Evolutionary conservation across 2,888 invertebrate genomes (phyloP).

Genomic region (Nemurella pictetii): DNA sequence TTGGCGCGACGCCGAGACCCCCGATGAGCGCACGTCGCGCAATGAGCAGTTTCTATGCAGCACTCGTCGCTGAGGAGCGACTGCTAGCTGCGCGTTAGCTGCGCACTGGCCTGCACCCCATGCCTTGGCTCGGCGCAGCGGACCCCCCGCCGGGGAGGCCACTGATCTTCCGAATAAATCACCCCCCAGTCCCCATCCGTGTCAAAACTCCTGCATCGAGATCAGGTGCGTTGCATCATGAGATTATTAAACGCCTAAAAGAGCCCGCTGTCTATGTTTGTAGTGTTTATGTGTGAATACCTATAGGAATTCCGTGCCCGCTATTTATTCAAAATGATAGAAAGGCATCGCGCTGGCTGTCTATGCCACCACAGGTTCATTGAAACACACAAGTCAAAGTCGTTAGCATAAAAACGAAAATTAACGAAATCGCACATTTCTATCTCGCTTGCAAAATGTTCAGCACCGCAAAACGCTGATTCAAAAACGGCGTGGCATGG

Average conservation of each 20-base stretch:
- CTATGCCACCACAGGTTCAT: background rate
- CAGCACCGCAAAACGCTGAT: background rate
- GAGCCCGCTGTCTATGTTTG: background rate
- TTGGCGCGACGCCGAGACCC: background rate
- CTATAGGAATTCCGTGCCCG: background rate
- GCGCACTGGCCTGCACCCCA: no score
- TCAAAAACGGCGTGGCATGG: background rate
- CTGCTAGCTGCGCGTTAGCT: background rate
- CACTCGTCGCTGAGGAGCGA: slow-evolving; percentile 35
- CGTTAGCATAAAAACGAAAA: background rate
- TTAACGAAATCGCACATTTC: background rate
- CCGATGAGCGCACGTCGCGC: slow-evolving; percentile 7
- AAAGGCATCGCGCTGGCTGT: background rate
- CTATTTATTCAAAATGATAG: background rate
- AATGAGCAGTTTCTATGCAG: slow-evolving; percentile 41
- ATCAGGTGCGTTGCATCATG: background rate
- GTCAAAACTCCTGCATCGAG: slow-evolving; percentile 4
- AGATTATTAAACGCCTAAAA: background rate
- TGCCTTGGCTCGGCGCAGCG: background rate
- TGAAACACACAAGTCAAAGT: background rate
- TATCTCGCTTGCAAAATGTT: background rate
- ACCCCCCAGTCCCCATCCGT: slow-evolving; percentile 1
- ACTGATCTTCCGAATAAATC: slow-evolving; percentile 10
- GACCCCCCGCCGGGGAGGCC: slow-evolving; percentile 17
- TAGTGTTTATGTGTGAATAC: background rate